A percentile compares a stretch with the other conserved stretches of the same genome.
phyloP scores from a whole-genome alignment of 92 coral and sea anemone species.

The Paramuricea clavata region DNA sequence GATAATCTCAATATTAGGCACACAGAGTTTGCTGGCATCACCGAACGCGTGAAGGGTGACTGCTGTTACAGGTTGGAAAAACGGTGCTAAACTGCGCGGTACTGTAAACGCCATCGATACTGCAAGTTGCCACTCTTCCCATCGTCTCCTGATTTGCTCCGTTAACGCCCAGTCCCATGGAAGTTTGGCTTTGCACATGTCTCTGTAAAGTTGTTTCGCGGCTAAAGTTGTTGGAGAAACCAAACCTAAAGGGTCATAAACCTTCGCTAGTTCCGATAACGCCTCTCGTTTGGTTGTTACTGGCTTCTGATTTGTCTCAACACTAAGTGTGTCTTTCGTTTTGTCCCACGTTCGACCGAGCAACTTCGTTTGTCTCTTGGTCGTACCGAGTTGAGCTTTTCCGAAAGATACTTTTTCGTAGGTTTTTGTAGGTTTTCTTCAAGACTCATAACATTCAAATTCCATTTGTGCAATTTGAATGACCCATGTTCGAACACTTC shows the following conservation, averaged over 20 bases:
- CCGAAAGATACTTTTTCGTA: not conserved
- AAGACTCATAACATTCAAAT: not conserved
- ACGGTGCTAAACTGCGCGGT: conserved; percentile 32
- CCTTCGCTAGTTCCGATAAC: conserved; percentile 25
- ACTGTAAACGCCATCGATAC: conserved; percentile 10
- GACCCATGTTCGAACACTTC: not conserved
- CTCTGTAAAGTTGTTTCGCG: conserved; percentile 11
- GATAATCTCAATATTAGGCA: too few species aligned
- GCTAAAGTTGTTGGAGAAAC: conserved; percentile 30
- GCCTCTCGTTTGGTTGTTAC: conserved; percentile 24
- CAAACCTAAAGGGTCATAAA: conserved; percentile 22
- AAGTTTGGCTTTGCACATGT: conserved; percentile 21
- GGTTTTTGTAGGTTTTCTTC: not conserved
- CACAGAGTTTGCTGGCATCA: conserved; percentile 24
- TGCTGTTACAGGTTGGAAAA: conserved; percentile 15
- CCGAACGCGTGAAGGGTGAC: conserved; percentile 29
- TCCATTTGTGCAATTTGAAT: not conserved
- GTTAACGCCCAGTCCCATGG: conserved; percentile 15
- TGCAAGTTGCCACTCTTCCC: conserved; percentile 14
- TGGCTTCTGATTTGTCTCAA: not conserved
- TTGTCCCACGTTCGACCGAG: not conserved
- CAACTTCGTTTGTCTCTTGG: not conserved
- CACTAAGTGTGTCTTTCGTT: conserved; percentile 13
- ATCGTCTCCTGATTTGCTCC: conserved; percentile 7
- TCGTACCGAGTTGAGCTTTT: not conserved